Conservation (phyloP, 1,140 invertebrate genomes). For the Sitobion miscanthi region DNA sequence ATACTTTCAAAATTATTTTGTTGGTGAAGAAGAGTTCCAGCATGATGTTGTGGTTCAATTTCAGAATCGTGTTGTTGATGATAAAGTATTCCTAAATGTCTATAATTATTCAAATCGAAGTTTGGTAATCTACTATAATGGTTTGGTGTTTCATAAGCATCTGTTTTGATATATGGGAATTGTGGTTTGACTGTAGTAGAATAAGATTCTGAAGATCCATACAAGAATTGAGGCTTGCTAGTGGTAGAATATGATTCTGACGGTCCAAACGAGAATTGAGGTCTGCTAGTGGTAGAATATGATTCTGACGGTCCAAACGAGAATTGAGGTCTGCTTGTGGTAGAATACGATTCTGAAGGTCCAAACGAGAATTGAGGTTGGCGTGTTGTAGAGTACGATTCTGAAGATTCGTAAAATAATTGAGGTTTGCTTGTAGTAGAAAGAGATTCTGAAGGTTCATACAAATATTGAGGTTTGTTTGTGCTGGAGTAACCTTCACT, state of each 20-base stretch:
- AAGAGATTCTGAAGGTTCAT: background rate
- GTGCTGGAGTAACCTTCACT: background rate
- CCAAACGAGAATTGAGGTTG: background rate
- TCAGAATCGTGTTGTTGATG: conserved; percentile 16
- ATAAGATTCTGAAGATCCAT: background rate
- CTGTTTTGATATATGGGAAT: background rate
- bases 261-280: background rate
- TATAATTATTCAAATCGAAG: background rate
- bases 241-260: background rate
- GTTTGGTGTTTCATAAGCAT: background rate
- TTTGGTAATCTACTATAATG: background rate
- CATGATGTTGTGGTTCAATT: too few relatives aligned
- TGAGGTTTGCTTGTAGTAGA: background rate
- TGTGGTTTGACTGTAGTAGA: background rate
- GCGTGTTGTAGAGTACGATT: background rate
- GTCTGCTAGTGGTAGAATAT: background rate
- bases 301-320: background rate
- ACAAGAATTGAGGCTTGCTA: background rate
- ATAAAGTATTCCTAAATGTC: conserved; percentile 19
- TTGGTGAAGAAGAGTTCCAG: conserved; percentile 34
- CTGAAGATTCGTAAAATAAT: background rate
- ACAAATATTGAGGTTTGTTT: background rate
- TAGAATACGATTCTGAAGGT: background rate
- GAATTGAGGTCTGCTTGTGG: background rate
- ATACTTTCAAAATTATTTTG: conserved; percentile 41